Evolutionary conservation across 2,113 vertebrate species (phyloP).

Genomic region (Pampusana beccarii): DNA sequence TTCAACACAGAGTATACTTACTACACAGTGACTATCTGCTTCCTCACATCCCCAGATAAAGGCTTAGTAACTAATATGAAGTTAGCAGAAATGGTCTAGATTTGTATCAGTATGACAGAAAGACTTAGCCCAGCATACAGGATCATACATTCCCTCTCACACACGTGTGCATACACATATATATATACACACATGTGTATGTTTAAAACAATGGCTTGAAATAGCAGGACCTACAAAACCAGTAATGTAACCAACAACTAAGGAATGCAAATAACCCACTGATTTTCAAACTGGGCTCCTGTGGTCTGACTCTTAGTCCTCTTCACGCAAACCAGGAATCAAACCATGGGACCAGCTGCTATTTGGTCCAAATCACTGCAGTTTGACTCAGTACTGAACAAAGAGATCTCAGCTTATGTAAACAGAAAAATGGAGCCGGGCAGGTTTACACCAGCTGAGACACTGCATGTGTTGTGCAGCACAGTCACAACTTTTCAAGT

Average conservation of each 20-base stretch:
- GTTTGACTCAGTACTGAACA: background rate
- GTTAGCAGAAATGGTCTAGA: background rate
- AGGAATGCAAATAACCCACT: background rate
- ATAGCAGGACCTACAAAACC: background rate
- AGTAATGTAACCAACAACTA: background rate
- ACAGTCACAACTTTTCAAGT: background rate
- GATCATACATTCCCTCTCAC: background rate
- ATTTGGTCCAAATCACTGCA: background rate
- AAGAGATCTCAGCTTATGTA: background rate
- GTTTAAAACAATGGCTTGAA: background rate
- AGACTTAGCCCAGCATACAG: background rate
- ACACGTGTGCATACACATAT: background rate
- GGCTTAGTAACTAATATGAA: background rate
- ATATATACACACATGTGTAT: background rate
- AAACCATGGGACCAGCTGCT: background rate
- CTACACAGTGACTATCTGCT: background rate
- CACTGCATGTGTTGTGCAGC: background rate
- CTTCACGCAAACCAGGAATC: background rate
- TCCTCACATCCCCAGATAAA: background rate
- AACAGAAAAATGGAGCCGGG: background rate
- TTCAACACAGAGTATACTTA: background rate
- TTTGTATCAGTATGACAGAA: background rate
- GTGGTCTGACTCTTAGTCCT: background rate
- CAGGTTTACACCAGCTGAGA: background rate
- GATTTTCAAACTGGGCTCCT: background rate